A percentile compares a stretch with the other conserved stretches of the same genome.
Evolutionary conservation across 2,888 invertebrate species (phyloP).

Genomic region (Drosophila robusta): DNA sequence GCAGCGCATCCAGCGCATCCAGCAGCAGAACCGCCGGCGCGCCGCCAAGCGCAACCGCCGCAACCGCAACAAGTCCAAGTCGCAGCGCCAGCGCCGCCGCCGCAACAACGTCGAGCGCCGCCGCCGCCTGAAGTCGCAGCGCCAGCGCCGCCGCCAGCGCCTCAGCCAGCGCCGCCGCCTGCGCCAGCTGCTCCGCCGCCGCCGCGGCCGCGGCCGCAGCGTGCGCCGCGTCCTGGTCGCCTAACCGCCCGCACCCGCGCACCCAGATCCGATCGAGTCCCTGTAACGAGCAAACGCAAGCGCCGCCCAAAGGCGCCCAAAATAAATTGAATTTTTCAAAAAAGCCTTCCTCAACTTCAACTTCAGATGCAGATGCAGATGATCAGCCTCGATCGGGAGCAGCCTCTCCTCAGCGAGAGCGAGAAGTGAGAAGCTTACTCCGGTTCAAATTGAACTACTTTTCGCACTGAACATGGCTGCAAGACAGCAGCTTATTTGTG

Average conservation of each 20-base stretch:
- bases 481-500: too few species aligned
- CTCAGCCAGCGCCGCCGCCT: conserved; percentile 50
- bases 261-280: conserved; percentile 1
- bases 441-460: too few species aligned
- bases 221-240: background rate
- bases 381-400: too few species aligned
- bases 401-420: too few species aligned
- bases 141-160: conserved; percentile 52
- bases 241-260: conserved; percentile 5
- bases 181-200: conserved; percentile 53
- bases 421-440: too few species aligned
- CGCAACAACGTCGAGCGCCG: conserved; percentile 37
- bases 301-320: conserved; percentile 23
- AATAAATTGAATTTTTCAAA: conserved; percentile 52
- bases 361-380: too few species aligned
- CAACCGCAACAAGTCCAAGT: conserved; percentile 31
- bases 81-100: conserved; percentile 42
- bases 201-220: conserved; percentile 47
- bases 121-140: conserved; percentile 39
- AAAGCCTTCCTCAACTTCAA: background rate
- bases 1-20: conserved; percentile 46
- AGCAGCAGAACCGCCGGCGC: conserved; percentile 48
- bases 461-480: too few species aligned
- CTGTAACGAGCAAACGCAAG: conserved; percentile 36
- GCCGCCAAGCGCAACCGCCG: conserved; percentile 43